A percentile compares a stretch with the other conserved stretches of the same genome.
phyloP scores from a whole-genome alignment of 2,888 invertebrate genomes.

The Steinernema scapterisci region DNA sequence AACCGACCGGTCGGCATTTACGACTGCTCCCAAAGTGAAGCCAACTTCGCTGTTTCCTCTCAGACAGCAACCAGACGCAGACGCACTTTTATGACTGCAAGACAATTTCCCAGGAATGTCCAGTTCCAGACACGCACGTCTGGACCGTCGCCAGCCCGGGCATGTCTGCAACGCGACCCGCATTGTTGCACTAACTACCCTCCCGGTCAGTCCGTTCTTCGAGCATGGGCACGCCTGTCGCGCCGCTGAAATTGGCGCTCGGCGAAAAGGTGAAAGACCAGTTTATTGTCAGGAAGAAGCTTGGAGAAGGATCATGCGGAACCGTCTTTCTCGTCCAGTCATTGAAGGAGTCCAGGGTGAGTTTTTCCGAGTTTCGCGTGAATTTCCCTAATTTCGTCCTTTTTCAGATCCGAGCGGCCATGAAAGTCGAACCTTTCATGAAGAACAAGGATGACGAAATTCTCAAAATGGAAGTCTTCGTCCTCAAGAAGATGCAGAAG shows the following conservation, averaged over 20 bases:
- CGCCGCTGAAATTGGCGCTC: conserved; percentile 45
- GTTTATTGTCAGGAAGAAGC: conserved; percentile 53
- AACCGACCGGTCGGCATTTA: no score
- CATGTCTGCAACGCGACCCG: no score
- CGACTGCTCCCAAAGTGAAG: no score
- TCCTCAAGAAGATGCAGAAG: conserved; percentile 52
- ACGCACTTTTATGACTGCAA: no score
- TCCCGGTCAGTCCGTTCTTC: no score
- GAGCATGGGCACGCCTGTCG: conserved; percentile 49
- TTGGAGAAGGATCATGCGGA: conserved; percentile 59
- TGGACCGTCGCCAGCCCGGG: no score
- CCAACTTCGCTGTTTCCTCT: no score
- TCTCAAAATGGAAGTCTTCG: conserved; percentile 62
- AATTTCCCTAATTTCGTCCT: background rate
- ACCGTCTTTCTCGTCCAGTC: conserved; percentile 41
- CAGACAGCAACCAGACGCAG: no score
- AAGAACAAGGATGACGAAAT: conserved; percentile 58
- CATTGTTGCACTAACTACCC: no score
- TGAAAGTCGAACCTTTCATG: conserved; percentile 59
- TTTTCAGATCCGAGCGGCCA: conserved; percentile 49
- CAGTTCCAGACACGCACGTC: no score
- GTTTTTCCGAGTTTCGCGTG: background rate
- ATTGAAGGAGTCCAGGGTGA: conserved; percentile 36
- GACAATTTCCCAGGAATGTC: no score
- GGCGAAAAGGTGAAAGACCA: conserved; percentile 49